These are phyloP conservation scores for Oreotrochilus melanogaster DNA, from an alignment of 2,113 vertebrate genomes.

Conservation along the genomic window DNA sequence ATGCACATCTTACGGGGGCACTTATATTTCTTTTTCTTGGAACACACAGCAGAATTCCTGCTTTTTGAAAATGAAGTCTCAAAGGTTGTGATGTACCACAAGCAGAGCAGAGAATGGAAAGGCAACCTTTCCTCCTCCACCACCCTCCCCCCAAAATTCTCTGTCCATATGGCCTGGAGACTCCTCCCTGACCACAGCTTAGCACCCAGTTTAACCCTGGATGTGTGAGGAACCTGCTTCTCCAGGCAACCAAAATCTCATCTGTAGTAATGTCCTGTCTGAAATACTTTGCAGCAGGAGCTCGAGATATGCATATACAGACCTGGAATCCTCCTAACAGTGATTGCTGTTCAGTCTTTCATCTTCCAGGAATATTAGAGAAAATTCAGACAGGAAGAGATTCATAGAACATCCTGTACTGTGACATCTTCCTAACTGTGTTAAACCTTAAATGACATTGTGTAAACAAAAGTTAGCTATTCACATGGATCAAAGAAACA, in stretches of 20 bases:
- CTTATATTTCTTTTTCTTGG: neutral
- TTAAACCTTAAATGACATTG: neutral
- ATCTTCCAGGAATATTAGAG: neutral
- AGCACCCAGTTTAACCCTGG: neutral
- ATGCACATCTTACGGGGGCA: neutral
- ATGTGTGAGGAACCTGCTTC: rapidly evolving
- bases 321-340: neutral
- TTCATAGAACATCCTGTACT: neutral
- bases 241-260: neutral
- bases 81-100: neutral
- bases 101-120: neutral
- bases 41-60: neutral
- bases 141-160: neutral
- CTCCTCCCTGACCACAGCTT: neutral
- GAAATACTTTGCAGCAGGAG: neutral
- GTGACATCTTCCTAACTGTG: neutral
- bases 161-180: neutral
- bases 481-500: constrained; percentile 29
- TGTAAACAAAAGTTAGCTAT: constrained; percentile 7
- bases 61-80: neutral
- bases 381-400: neutral
- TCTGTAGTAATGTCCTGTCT: neutral
- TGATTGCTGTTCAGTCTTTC: neutral
- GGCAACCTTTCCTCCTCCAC: neutral
- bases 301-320: neutral